Base-by-base conservation (phyloP, 2,797 vertebrate species). In the Trachops cirrhosus region DNA sequence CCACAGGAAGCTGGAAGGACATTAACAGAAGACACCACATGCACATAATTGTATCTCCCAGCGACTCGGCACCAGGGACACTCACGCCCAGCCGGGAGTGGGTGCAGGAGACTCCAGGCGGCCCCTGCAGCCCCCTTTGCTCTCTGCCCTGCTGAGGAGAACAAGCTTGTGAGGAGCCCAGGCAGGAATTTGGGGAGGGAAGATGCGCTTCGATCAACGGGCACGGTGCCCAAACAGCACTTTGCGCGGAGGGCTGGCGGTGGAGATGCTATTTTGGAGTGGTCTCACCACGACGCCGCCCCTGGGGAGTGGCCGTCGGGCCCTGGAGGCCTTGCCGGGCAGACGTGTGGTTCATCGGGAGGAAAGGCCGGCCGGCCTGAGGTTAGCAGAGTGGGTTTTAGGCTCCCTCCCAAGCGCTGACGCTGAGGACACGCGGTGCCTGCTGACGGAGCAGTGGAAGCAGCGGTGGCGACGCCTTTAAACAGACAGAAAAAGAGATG, bases 341-440 rank as follows among this genome's bases (percentile, higher is more conserved):
- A 79, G 95, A 93, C 67, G 34, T 32, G 95, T 91, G 79, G 86
- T 89, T 92, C 91, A 85, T 86, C 52, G 86, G 70, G 12, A 68
- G 12, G 70, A 57, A 93, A 93, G 95, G 48, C 59, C n/a, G 71
- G 54, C 84, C 97, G 48, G 68, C 89, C 84, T 91, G 95, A 89
- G 91, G 97, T 96, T 84, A 94, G 92, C 52, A 82, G 91, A 96
- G 95, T 97, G 83, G 64, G 18, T 84, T 96, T 97, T 95, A 78
- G 97, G 94, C 95, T 97, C 41, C 19, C n/a, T 75, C 86, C 89
- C 97, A 93, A 93, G 48, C 21, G 29, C 75, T 26, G 48, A 89
- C 32, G 77, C 70, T 64, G 62, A 68, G 86, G 95, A 86, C 95
- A 95, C 93, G 89, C 50, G 41, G 46, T 44, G 9, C 54, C 4